These are phyloP conservation scores for Conus canariensis DNA, from an alignment of 2,888 invertebrate species.

Conservation along the genomic window DNA sequence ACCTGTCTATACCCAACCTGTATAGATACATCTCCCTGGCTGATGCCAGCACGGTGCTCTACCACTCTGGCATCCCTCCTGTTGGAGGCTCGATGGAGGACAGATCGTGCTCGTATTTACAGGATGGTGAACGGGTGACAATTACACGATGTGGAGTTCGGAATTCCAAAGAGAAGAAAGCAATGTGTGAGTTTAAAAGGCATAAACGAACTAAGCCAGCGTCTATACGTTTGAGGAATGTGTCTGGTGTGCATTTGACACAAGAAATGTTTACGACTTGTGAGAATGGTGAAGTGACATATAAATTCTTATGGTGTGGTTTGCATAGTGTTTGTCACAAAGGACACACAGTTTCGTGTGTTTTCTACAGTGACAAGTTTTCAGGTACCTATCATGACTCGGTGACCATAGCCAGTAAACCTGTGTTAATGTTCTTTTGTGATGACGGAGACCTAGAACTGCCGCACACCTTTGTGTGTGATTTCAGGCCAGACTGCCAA, in stretches of 20 bases:
- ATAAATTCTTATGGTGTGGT: neutral
- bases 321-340: neutral
- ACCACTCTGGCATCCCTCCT: neutral
- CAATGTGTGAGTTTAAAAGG: neutral
- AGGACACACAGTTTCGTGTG: too few species aligned
- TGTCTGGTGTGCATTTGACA: neutral
- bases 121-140: neutral
- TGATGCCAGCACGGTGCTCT: neutral
- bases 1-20: neutral
- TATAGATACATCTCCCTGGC: neutral
- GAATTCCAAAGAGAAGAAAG: too few species aligned
- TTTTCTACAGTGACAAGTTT: too few species aligned
- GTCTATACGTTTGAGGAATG: too few species aligned
- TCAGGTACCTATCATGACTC: neutral
- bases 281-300: neutral
- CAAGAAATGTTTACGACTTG: neutral
- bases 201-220: too few species aligned
- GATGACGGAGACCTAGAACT: neutral
- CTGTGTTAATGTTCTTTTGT: neutral
- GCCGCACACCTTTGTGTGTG: neutral
- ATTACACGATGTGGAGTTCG: too few species aligned
- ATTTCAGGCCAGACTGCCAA: constrained; percentile 5
- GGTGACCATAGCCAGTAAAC: too few species aligned
- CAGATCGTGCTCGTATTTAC: neutral
- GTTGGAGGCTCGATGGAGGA: neutral